Base-by-base conservation (phyloP, 1,140 invertebrate species). In the Amyelois transitella region DNA sequence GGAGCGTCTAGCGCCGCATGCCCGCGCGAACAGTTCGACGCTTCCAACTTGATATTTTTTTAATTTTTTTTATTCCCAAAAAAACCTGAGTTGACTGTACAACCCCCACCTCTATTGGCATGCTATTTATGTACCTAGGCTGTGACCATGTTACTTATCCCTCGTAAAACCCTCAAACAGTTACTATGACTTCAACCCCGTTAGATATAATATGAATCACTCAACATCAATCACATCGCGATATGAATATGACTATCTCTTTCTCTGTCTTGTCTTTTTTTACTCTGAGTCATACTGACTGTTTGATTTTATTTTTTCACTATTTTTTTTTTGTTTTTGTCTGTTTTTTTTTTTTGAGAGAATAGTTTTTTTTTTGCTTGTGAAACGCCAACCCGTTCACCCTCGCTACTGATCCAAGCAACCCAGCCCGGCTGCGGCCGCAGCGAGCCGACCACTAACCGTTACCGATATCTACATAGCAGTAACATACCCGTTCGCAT, bases 261-360 rank as follows among this genome's bases (percentile, higher is more conserved):
- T 64, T 76, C 63, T 81, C 85, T 86, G 69, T 88, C 80, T 88
- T 38, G 73, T 89, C 82, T 81, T 81, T 88, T 72, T 68, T 71
- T 62, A 61, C 75, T 82, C 60, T 79, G 66, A 88, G 84, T 86
- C 85, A 86, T 85, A 87, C 83, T 88, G 83, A 86, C 86, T 88
- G 81, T 88, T 86, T 89, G 81, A 81, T 81, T 89, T 75, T 66
- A 68, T 58, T 74, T 78, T 83, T 58, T 43, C 43, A 55, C 58
- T 60, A 60, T 53, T 57, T 71, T 72, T 71, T 71, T 74, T 62
- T 66, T 59, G 62, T 72, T 75, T 73, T 69, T 77, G 73, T 75
- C 72, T 79, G 62, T 81, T 61, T 83, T 68, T 65, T 76, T 72
- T 71, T 80, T 47, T 51, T 75, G 63, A 75, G 69, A 38, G 71